Conservation (phyloP, 2,113 vertebrate genomes). For the Pachycephala philippinensis region DNA sequence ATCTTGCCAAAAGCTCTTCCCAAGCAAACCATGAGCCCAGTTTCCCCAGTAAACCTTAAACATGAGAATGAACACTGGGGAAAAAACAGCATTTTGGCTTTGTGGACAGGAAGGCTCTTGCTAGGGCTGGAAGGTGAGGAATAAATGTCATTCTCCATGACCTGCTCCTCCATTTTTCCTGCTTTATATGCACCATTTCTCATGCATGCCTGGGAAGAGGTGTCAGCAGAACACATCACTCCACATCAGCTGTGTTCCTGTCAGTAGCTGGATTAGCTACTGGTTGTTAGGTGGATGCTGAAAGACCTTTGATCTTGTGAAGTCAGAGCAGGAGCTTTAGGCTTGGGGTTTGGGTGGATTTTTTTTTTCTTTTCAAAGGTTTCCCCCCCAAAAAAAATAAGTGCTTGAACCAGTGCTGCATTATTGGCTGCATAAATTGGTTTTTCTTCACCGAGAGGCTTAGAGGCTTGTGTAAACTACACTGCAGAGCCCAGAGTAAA, state of each 20-base stretch:
- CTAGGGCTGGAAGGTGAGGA: neutral
- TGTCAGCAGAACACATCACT: constrained; percentile 36
- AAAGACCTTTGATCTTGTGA: constrained; percentile 30
- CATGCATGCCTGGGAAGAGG: constrained; percentile 35
- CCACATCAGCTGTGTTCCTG: neutral
- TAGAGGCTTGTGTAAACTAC: neutral
- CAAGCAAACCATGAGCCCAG: neutral
- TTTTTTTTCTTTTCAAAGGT: neutral
- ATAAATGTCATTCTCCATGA: neutral
- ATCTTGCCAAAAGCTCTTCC: neutral
- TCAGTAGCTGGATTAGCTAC: neutral
- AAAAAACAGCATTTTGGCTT: rapidly evolving
- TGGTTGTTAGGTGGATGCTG: neutral
- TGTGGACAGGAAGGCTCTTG: neutral
- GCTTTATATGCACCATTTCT: neutral
- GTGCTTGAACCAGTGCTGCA: neutral
- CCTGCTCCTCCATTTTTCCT: neutral
- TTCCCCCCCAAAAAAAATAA: neutral
- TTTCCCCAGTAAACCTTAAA: neutral
- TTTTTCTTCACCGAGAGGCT: neutral
- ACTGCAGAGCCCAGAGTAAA: neutral
- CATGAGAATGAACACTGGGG: rapidly evolving
- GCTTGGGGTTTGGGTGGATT: neutral
- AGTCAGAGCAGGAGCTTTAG: neutral
- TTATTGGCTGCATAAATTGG: neutral